Evolutionary conservation across 2,797 vertebrate genomes (phyloP).

Genomic region (Hemitrygon akajei): DNA sequence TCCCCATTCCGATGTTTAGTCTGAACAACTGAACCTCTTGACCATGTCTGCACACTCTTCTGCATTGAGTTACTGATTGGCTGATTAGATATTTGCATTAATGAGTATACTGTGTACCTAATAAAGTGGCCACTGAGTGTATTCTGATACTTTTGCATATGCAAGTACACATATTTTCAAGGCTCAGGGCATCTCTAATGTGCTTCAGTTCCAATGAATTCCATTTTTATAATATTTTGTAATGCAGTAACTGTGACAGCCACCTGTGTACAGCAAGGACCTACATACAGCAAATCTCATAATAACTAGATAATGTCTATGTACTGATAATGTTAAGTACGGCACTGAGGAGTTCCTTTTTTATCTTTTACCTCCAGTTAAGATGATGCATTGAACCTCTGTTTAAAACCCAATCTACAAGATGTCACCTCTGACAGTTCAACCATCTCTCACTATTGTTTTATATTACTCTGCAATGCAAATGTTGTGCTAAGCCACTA

Average conservation of each 20-base stretch:
- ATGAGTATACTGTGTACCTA: too few relatives aligned
- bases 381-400: not conserved
- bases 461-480: not conserved
- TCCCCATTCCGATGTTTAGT: too few relatives aligned
- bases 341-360: not conserved
- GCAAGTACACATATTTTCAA: too few relatives aligned
- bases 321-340: not conserved
- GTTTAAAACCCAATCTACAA: not conserved
- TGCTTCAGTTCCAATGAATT: not conserved
- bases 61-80: too few relatives aligned
- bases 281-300: not conserved
- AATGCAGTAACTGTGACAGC: not conserved
- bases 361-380: not conserved
- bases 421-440: not conserved
- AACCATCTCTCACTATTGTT: not conserved
- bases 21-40: too few relatives aligned
- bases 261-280: not conserved
- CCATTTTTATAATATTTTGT: not conserved
- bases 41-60: too few relatives aligned
- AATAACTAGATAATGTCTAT: not conserved
- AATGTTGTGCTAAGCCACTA: not conserved
- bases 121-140: too few relatives aligned
- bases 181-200: too few relatives aligned
- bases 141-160: not conserved
- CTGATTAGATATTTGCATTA: too few relatives aligned